Percentiles rank a stretch among this genome's conserved stretches.
These are phyloP conservation scores for Salmo trutta DNA, from an alignment of 2,797 vertebrate species.

Conservation along the genomic window DNA sequence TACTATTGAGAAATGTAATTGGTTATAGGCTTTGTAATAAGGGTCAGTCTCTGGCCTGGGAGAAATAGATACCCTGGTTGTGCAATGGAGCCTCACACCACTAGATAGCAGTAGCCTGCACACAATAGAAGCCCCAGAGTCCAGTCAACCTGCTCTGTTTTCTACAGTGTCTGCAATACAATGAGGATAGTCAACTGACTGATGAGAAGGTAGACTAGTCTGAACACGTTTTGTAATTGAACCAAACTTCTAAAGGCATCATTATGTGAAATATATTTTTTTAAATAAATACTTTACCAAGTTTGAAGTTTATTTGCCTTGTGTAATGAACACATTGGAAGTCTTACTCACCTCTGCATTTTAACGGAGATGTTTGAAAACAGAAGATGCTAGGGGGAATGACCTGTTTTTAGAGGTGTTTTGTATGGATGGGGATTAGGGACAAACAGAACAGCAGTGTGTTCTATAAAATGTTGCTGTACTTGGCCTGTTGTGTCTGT, in stretches of 20 bases:
- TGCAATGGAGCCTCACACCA: conserved; percentile 81
- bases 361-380: neutral
- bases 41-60: conserved; percentile 32
- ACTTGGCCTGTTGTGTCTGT: neutral
- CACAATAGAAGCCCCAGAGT: conserved; percentile 69
- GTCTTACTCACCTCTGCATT: too few relatives aligned
- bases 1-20: neutral
- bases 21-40: conserved; percentile 3
- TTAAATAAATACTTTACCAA: neutral
- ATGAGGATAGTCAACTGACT: neutral
- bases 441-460: neutral
- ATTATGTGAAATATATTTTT: neutral
- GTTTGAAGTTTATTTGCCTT: neutral
- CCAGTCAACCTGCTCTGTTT: conserved; percentile 5
- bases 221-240: neutral
- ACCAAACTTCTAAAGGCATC: neutral
- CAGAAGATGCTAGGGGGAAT: neutral
- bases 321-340: neutral
- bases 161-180: neutral
- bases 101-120: conserved; percentile 89
- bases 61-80: conserved; percentile 33
- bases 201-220: neutral
- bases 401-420: neutral
- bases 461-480: neutral
- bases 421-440: neutral